Conservation (phyloP, 1,140 invertebrate genomes). For the Drosophila parabipectinata region DNA sequence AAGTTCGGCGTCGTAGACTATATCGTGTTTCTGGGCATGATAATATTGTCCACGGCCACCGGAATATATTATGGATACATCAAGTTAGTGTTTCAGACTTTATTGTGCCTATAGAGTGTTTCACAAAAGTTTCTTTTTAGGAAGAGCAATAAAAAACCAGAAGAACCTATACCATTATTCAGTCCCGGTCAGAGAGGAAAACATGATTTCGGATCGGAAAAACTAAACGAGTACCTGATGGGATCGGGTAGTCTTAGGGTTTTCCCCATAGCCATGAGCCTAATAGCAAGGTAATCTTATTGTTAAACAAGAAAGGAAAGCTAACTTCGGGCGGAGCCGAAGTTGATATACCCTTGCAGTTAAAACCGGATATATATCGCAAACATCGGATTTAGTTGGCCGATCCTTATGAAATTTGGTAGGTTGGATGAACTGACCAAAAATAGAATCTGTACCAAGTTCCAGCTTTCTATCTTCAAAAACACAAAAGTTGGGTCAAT, state of each 20-base stretch:
- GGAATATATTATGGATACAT: constrained; percentile 90
- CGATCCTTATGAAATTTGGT: too few relatives aligned
- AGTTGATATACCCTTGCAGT: too few relatives aligned
- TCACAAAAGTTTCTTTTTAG: constrained; percentile 12
- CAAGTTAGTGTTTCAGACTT: constrained; percentile 46
- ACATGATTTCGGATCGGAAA: constrained; percentile 78
- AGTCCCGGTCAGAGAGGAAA: constrained; percentile 8
- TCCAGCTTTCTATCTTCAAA: too few relatives aligned
- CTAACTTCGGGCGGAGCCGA: too few relatives aligned
- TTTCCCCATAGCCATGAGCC: constrained; percentile 91
- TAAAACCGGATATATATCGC: too few relatives aligned
- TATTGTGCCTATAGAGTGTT: too few relatives aligned
- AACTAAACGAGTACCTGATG: constrained; percentile 89
- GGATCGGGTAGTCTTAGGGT: constrained; percentile 89
- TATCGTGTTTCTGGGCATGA: constrained; percentile 87
- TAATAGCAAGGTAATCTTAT: constrained; percentile 89
- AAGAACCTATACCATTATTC: constrained; percentile 8
- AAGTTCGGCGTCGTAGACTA: constrained; percentile 86
- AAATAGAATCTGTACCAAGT: too few relatives aligned
- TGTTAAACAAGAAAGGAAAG: too few relatives aligned
- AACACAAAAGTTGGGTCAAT: too few relatives aligned
- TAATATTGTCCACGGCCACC: constrained; percentile 87
- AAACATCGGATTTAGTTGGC: too few relatives aligned
- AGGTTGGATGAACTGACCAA: too few relatives aligned
- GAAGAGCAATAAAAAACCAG: constrained; percentile 37